A percentile compares a stretch with the other conserved stretches of the same genome.
These are phyloP conservation scores for Barbus barbus DNA, from an alignment of 2,113 vertebrate species.

Conservation along the genomic window DNA sequence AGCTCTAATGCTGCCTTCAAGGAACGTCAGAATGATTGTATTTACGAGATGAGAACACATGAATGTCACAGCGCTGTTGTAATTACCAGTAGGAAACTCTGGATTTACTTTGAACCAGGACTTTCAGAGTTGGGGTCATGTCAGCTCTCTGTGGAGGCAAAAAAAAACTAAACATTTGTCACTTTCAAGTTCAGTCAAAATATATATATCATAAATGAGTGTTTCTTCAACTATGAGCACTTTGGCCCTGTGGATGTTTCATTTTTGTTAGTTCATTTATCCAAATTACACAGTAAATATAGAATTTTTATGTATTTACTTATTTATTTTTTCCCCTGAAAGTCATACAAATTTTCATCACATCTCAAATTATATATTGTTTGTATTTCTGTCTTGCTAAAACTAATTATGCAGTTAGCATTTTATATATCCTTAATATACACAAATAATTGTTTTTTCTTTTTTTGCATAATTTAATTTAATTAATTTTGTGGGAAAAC, in stretches of 20 bases:
- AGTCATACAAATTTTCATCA: not conserved
- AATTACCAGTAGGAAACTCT: slow-evolving; percentile 12
- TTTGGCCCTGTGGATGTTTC: not conserved
- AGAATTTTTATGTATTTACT: not conserved
- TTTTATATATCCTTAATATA: not conserved
- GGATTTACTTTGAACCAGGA: not conserved
- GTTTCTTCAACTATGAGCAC: too few species aligned
- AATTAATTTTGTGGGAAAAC: too few species aligned
- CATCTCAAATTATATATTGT: not conserved
- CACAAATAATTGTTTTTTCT: too few species aligned
- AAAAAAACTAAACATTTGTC: too few species aligned
- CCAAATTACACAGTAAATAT: not conserved
- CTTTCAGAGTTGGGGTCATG: not conserved
- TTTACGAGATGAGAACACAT: slow-evolving; percentile 11
- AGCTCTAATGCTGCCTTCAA: not conserved
- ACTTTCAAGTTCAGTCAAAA: too few species aligned
- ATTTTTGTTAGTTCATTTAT: not conserved
- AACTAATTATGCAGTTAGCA: too few species aligned
- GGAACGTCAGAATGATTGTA: not conserved
- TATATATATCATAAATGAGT: too few species aligned
- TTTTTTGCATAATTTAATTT: not conserved
- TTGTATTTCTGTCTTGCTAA: not conserved
- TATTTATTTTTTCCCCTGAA: not conserved
- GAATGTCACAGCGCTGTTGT: slow-evolving; percentile 13
- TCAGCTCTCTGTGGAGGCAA: not conserved